Evolutionary conservation across 2,888 invertebrate species (phyloP).

Genomic region (Apodemia hepburni): DNA sequence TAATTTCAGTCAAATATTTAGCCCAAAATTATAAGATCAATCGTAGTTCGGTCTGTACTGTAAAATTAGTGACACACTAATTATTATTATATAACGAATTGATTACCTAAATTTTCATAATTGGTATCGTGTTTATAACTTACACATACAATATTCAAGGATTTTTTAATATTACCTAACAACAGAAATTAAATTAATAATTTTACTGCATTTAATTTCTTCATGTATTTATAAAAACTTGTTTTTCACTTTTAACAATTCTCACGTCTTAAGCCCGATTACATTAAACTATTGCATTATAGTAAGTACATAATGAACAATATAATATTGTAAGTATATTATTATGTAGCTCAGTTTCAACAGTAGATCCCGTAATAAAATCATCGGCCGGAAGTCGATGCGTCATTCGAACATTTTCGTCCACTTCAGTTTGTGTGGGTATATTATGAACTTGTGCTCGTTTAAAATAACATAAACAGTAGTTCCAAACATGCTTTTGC

Average conservation of each 20-base stretch:
- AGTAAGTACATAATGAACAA: not conserved
- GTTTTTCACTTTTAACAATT: not conserved
- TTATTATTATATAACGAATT: not conserved
- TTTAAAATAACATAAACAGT: constrained; percentile 14
- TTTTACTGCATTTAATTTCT: not conserved
- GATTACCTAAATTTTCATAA: not conserved
- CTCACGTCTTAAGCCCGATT: not conserved
- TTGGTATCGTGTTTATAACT: not conserved
- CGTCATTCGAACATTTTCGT: constrained; percentile 74
- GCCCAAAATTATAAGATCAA: no score
- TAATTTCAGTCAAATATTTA: no score
- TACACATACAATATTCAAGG: not conserved
- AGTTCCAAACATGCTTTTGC: constrained; percentile 8
- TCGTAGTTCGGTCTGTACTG: no score
- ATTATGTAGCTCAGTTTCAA: constrained; percentile 36
- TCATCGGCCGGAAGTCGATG: constrained; percentile 75
- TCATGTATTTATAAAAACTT: not conserved
- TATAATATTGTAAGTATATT: constrained; percentile 11
- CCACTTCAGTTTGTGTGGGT: constrained; percentile 65
- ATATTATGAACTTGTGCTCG: constrained; percentile 25
- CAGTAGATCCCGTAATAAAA: constrained; percentile 73
- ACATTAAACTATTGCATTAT: not conserved
- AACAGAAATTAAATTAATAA: not conserved
- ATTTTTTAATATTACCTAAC: not conserved
- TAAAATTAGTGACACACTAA: not conserved